These are phyloP conservation scores for Tenthredo distinguenda DNA, from an alignment of 2,888 invertebrate species.

Conservation along the genomic window DNA sequence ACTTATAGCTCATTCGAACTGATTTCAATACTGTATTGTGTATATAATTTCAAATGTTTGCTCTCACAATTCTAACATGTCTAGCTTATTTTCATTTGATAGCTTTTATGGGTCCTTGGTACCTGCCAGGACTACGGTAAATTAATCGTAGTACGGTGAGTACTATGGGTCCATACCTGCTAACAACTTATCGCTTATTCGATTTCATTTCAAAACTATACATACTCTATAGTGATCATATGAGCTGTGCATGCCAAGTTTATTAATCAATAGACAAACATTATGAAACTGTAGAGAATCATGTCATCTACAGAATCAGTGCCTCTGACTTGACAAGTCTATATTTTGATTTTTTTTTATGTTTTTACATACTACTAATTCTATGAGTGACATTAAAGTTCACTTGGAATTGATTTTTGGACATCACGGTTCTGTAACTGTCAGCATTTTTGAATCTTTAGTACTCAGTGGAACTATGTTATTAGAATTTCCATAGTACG, in stretches of 20 bases:
- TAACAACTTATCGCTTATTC: background rate
- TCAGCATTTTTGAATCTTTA: slow-evolving; percentile 22
- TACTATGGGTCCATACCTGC: slow-evolving; percentile 38
- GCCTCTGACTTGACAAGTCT: background rate
- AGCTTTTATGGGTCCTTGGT: slow-evolving; percentile 26
- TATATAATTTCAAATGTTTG: background rate
- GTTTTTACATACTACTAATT: background rate
- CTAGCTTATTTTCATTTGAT: background rate
- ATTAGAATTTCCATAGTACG: slow-evolving; percentile 30
- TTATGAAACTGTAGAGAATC: background rate
- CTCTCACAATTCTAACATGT: background rate
- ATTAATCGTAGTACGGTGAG: slow-evolving; percentile 42
- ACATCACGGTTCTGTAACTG: background rate
- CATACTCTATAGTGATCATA: background rate
- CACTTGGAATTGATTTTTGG: background rate
- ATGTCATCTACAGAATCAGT: background rate
- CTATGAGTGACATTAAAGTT: background rate
- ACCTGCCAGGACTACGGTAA: slow-evolving; percentile 15
- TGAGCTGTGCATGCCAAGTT: background rate
- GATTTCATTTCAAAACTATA: background rate
- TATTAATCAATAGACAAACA: background rate
- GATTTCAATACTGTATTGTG: background rate
- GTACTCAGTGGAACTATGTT: slow-evolving; percentile 37
- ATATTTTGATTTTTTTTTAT: background rate
- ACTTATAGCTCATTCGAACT: background rate